Conservation (phyloP, 2,113 vertebrate species). For the Sceloporus undulatus region DNA sequence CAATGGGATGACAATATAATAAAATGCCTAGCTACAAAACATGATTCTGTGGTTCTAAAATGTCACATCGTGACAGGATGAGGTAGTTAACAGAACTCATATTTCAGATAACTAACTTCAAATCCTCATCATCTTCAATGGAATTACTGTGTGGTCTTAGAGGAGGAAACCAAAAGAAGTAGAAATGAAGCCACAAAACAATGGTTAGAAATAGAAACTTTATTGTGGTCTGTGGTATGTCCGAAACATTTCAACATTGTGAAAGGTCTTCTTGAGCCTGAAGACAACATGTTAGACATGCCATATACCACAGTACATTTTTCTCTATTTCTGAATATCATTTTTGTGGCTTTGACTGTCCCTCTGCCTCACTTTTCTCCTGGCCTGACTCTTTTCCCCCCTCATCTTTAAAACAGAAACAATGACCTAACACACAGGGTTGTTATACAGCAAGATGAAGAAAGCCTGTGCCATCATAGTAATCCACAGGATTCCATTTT, state of each 20-base stretch:
- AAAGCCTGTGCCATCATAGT: not conserved
- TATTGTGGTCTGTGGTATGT: not conserved
- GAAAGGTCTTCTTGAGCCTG: not conserved
- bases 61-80: no score
- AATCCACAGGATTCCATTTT: not conserved
- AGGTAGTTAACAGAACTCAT: not conserved
- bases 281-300: not conserved
- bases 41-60: no score
- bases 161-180: not conserved
- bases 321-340: not conserved
- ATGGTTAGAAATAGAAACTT: not conserved
- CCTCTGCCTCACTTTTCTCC: not conserved
- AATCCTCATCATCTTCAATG: not conserved
- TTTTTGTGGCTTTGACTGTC: not conserved
- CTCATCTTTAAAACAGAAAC: not conserved
- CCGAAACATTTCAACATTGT: not conserved
- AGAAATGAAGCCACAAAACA: not conserved
- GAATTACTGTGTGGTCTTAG: not conserved
- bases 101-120: not conserved
- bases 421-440: not conserved
- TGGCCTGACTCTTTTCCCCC: not conserved
- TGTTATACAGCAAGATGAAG: not conserved
- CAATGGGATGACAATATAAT: no score
- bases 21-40: no score
- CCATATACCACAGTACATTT: not conserved